phyloP scores from a whole-genome alignment of 2,888 invertebrate species.

The Apocheima hispidaria region DNA sequence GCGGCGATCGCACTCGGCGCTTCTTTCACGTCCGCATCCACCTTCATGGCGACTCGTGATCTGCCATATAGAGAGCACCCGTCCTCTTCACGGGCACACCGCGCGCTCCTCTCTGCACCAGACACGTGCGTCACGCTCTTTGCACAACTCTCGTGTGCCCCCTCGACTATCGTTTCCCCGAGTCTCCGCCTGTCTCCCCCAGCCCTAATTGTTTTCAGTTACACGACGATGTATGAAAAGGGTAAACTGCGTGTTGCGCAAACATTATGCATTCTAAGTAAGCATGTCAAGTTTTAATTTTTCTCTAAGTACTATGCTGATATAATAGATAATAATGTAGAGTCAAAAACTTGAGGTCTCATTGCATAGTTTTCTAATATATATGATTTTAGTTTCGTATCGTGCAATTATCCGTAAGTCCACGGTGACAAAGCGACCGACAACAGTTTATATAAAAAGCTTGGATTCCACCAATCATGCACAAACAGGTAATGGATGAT shows the following conservation, averaged over 20 bases:
- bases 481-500: conserved; percentile 57
- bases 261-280: conserved; percentile 5
- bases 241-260: not conserved
- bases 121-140: conserved; percentile 69
- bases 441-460: conserved; percentile 26
- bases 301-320: not conserved
- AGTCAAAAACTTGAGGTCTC: not conserved
- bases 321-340: too few relatives aligned
- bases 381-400: conserved; percentile 21
- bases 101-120: conserved; percentile 72
- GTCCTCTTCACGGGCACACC: conserved; percentile 56
- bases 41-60: conserved; percentile 65
- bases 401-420: conserved; percentile 18
- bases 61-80: conserved; percentile 65
- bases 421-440: conserved; percentile 12
- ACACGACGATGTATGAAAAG: conserved; percentile 10
- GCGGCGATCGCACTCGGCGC: conserved; percentile 65
- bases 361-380: not conserved
- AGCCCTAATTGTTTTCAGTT: conserved; percentile 13
- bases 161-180: conserved; percentile 8
- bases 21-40: conserved; percentile 72
- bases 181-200: conserved; percentile 14
- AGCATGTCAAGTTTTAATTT: conserved; percentile 6
- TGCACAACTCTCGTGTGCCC: conserved; percentile 54
- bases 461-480: conserved; percentile 58